Evolutionary conservation across 2,888 invertebrate species (phyloP), one percentile per base, ranked within the genome.

Genomic region (Meteorus colon): DNA sequence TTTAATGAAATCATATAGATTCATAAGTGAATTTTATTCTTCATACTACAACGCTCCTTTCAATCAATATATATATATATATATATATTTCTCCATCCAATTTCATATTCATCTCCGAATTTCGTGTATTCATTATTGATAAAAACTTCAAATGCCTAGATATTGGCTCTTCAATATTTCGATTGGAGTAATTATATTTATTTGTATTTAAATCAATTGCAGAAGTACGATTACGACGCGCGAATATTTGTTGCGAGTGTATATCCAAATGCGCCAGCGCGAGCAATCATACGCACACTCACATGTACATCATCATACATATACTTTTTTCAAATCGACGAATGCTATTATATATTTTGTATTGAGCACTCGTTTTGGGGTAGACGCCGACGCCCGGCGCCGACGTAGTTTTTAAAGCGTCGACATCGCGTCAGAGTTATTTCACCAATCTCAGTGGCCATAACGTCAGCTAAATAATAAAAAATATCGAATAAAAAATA

Each of bases 301-400:
- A 73, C 72, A 66, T 69, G 74, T 74, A 71, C 70, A 29, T 19
- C 78, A 81, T 82, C 83, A 84, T 84, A 85, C 84, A 84, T 85
- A 82, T 82, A 85, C 84, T 84, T 87, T 86, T 87, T 87, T 87
- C 84, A 86, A 86, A 87, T 87, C 87, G 86, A 87, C 87, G 86
- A 87, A 87, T 87, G 86, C 85, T 85, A 88, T 87, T 86, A 87
- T 86, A 87, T 86, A 88, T 88, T 86, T 88, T 86, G 86, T 87
- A 88, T 88, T 86, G 87, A 86, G 87, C 86, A 88, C 85, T 87
- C 88, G 86, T 87, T 87, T 86, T 83, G 86, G 85, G 85, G 80
- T 84, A 84, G 85, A 84, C 84, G 84, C 84, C 86, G 86, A 86
- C 86, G 86, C 86, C 85, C 85, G 87, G 86, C 86, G 87, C 85